phyloP scores from a whole-genome alignment of 2,113 vertebrate species.

The Esox niger region DNA sequence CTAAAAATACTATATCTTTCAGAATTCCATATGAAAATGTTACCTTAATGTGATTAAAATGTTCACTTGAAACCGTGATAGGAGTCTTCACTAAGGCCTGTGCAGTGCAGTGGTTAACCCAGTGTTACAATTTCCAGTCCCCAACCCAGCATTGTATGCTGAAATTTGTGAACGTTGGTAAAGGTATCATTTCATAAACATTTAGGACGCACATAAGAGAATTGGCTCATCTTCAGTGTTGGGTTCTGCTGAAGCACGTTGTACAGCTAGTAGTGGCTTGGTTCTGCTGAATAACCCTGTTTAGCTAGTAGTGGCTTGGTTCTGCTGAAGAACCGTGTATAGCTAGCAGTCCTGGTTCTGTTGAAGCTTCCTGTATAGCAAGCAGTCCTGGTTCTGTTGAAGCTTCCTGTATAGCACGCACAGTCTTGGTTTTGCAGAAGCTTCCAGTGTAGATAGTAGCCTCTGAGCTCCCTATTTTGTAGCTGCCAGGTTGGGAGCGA shows the following conservation, averaged over 20 bases:
- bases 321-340: conserved; percentile 22
- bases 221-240: conserved; percentile 31
- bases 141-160: neutral
- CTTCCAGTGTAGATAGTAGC: conserved; percentile 9
- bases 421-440: no score
- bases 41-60: neutral
- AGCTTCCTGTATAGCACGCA: no score
- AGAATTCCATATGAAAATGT: neutral
- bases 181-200: conserved; percentile 20
- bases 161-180: conserved; percentile 7
- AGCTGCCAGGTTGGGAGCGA: conserved; percentile 55
- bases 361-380: conserved; percentile 20
- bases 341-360: no score
- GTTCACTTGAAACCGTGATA: conserved; percentile 4
- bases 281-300: no score
- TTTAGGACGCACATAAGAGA: conserved; percentile 1
- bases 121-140: conserved; percentile 7
- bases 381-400: conserved; percentile 30
- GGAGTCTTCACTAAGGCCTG: neutral
- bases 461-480: conserved; percentile 18
- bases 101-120: conserved; percentile 8
- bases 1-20: conserved; percentile 2
- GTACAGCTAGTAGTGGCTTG: no score
- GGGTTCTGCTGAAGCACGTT: no score
- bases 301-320: neutral